Evolutionary conservation across 1,140 invertebrate species (phyloP).

Genomic region (Monomorium pharaonis): DNA sequence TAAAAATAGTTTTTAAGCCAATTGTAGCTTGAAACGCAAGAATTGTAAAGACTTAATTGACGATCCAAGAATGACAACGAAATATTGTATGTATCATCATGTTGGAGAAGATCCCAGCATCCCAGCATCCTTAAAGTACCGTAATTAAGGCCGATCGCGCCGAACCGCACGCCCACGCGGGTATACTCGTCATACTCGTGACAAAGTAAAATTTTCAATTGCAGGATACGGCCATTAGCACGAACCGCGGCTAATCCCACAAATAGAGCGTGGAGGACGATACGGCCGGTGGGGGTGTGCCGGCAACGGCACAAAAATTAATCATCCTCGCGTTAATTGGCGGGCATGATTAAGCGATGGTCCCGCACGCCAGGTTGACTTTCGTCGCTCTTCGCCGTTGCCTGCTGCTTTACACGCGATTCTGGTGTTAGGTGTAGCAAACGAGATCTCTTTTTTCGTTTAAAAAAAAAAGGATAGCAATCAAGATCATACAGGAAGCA

Average conservation of each 20-base stretch:
- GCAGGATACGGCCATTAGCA: slow-evolving; percentile 69
- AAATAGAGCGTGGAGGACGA: slow-evolving; percentile 71
- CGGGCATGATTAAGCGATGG: slow-evolving; percentile 71
- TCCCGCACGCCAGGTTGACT: slow-evolving; percentile 50
- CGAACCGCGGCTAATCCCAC: slow-evolving; percentile 72
- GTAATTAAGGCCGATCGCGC: slow-evolving; percentile 61
- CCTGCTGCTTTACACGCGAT: slow-evolving; percentile 31
- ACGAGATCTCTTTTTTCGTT: background rate
- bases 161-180: slow-evolving; percentile 69
- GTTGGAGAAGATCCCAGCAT: slow-evolving; percentile 6
- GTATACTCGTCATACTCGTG: slow-evolving; percentile 71
- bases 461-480: background rate
- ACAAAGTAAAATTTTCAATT: slow-evolving; percentile 76
- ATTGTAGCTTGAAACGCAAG: background rate
- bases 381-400: slow-evolving; percentile 29
- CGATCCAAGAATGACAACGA: background rate
- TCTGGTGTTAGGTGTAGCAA: background rate
- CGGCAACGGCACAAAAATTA: slow-evolving; percentile 68
- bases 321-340: slow-evolving; percentile 73
- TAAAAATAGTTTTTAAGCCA: too few species aligned
- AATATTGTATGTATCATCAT: background rate
- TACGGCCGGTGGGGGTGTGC: slow-evolving; percentile 60
- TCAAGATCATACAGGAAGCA: background rate
- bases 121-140: slow-evolving; percentile 27
- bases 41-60: background rate